Evolutionary conservation across 1,140 invertebrate genomes (phyloP), one percentile per base, ranked within the genome.

Genomic region (Matsumurasca onukii): DNA sequence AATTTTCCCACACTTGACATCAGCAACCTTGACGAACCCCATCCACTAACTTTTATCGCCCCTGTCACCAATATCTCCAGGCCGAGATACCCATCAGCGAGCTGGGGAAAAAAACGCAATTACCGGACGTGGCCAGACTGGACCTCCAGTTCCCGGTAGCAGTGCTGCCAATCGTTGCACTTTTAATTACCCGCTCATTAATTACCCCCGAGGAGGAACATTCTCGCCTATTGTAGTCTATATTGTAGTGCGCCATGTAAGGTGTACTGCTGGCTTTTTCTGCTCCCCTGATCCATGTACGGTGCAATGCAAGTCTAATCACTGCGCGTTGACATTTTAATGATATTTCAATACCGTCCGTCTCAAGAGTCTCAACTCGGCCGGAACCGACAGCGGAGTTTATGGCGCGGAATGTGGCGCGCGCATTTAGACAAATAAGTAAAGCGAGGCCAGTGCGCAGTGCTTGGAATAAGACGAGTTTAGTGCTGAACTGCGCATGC

Each of bases 171-270:
- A 24, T 27, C 55, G 30, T 27, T 59, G 55, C 55, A 59, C 55
- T 59, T 59, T 59, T 59, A 59, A 59, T 59, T 59, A 59, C 55
- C 55, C 55, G n/a, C 15, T 27, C 55, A 59, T 59, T 59, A 59
- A 59, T 59, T 59, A 29, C 55, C 12, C 15, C 25, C n/a, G 55
- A 59, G 25, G 55, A 59, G 25, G 55, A 59, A 29, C 55, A 59
- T 59, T 27, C 22, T 59, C 55, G n/a, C 55, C 55, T 59, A 59
- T 59, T 59, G 55, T 59, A n/a, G n/a, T n/a, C n/a, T n/a, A 59
- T 59, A 59, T 59, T 5, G 34, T 39, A n/a, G 5, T 17, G 3
- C 55, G 55, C 55, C 30, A 59, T 59, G 5, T 59, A 59, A 29
- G 55, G 55, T 5, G 55, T 59, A 2, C 5, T 12, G 13, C 2